These are phyloP conservation scores for Hermetia illucens DNA, from an alignment of 1,140 invertebrate genomes.

Conservation along the genomic window DNA sequence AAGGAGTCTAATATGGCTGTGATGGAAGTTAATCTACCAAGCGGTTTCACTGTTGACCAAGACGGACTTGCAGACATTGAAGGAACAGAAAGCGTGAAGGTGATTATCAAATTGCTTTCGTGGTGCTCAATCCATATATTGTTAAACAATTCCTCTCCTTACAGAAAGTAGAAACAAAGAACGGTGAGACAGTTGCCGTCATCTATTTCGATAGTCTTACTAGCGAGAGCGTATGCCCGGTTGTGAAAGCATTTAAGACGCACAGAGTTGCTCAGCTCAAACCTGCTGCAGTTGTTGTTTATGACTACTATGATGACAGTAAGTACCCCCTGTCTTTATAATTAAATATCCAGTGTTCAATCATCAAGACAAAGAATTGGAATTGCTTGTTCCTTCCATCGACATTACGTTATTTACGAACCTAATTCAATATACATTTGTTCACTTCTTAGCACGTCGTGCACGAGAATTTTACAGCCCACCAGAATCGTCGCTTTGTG, in stretches of 20 bases:
- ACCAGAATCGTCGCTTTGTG: slow-evolving; percentile 48
- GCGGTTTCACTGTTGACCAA: slow-evolving; percentile 70
- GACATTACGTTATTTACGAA: no score
- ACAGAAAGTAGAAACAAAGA: slow-evolving; percentile 56
- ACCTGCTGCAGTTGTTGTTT: slow-evolving; percentile 73
- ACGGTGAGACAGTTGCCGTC: slow-evolving; percentile 59
- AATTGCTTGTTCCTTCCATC: no score
- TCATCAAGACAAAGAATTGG: no score
- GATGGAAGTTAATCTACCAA: slow-evolving; percentile 72
- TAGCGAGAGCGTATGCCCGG: slow-evolving; percentile 57
- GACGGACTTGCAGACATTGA: slow-evolving; percentile 17
- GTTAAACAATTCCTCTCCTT: not conserved
- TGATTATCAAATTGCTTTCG: slow-evolving; percentile 12
- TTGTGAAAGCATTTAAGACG: slow-evolving; percentile 67
- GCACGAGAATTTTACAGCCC: slow-evolving; percentile 62
- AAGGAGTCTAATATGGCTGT: slow-evolving; percentile 71
- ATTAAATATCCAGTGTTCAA: not conserved
- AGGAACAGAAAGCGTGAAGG: slow-evolving; percentile 14
- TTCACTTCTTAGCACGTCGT: slow-evolving; percentile 40
- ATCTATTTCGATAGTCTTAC: slow-evolving; percentile 73
- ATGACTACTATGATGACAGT: slow-evolving; percentile 87
- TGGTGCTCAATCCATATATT: not conserved
- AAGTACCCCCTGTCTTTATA: slow-evolving; percentile 31
- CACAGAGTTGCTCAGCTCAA: slow-evolving; percentile 75
- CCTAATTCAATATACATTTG: not conserved